phyloP scores from a whole-genome alignment of 2,888 invertebrate species.

The Eumerus sabulonum region DNA sequence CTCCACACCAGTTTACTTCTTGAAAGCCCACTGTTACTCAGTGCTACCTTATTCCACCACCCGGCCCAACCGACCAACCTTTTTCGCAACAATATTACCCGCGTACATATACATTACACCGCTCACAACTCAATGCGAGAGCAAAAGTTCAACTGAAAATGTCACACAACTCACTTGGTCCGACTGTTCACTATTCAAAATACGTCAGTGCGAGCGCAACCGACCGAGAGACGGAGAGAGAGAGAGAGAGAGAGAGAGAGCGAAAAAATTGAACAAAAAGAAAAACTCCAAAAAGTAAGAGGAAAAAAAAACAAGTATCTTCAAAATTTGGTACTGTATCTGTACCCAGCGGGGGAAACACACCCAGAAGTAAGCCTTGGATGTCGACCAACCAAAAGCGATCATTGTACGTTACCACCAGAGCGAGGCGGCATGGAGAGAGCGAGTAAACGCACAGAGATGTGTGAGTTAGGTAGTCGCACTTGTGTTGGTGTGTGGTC shows the following conservation, averaged over 20 bases:
- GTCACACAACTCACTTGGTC: conserved; percentile 31
- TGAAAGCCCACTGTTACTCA: conserved; percentile 51
- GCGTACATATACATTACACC: conserved; percentile 33
- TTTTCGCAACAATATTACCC: conserved; percentile 65
- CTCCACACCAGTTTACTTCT: conserved; percentile 44
- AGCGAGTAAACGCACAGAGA: no score
- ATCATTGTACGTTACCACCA: conserved; percentile 23
- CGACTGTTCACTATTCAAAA: not conserved
- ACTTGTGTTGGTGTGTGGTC: conserved; percentile 45
- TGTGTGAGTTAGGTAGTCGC: not conserved
- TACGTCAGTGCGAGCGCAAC: conserved; percentile 8
- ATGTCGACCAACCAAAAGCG: conserved; percentile 65
- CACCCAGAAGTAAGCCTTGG: conserved; percentile 31
- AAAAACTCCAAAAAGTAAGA: not conserved
- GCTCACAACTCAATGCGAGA: conserved; percentile 61
- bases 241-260: conserved; percentile 15
- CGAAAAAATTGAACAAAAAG: no score
- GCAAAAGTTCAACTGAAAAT: conserved; percentile 65
- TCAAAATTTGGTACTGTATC: conserved; percentile 64
- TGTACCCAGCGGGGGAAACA: conserved; percentile 49
- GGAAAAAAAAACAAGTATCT: conserved; percentile 23
- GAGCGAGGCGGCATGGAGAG: not conserved
- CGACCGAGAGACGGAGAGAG: no score
- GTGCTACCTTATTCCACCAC: conserved; percentile 56
- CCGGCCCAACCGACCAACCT: conserved; percentile 17